Conservation (phyloP, 2,113 vertebrate species). For the Onychorhynchus coronatus region DNA sequence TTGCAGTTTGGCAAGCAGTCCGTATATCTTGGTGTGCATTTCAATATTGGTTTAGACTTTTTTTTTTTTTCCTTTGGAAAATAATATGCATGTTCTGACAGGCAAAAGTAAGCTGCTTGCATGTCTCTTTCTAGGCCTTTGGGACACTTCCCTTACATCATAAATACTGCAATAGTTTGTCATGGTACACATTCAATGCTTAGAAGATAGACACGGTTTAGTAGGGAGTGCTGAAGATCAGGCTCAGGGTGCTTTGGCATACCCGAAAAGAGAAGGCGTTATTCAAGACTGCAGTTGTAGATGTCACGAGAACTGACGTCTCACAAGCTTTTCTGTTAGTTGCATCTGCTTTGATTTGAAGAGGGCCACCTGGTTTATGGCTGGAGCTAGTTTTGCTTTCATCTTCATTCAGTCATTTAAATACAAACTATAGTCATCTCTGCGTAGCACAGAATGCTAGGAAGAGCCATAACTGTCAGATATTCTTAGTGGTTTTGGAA, state of each 20-base stretch:
- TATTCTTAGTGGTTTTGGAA: neutral
- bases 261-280: neutral
- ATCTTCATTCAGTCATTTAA: neutral
- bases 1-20: neutral
- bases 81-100: neutral
- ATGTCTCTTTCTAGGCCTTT: neutral
- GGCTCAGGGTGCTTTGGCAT: neutral
- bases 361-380: slow-evolving; percentile 11
- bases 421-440: neutral
- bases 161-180: neutral
- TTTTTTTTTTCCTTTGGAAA: neutral
- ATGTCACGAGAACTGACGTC: neutral
- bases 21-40: neutral
- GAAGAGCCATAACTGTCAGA: neutral
- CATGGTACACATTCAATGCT: neutral
- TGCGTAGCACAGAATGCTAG: neutral
- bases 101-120: neutral
- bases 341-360: slow-evolving; percentile 38
- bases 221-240: neutral
- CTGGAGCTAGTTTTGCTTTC: slow-evolving; percentile 40
- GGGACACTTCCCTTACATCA: neutral
- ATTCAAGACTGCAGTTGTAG: neutral
- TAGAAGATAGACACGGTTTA: neutral
- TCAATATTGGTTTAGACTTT: neutral
- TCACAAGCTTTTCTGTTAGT: slow-evolving; percentile 17